Percentiles rank a stretch among this genome's conserved stretches.
These are phyloP conservation scores for Prionace glauca DNA, from an alignment of 2,797 vertebrate species.

Conservation along the genomic window DNA sequence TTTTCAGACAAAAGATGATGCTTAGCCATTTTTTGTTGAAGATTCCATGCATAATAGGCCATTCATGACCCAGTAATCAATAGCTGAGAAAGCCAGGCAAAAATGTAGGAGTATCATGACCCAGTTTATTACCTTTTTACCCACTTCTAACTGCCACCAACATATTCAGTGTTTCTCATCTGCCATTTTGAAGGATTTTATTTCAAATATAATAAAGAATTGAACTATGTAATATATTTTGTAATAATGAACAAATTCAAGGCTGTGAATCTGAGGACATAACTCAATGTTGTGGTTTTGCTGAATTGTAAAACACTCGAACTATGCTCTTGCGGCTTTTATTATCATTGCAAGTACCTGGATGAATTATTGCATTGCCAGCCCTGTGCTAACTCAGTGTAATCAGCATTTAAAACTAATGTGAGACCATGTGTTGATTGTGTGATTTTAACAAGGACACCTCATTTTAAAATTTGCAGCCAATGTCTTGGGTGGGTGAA, in stretches of 20 bases:
- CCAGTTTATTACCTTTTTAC: neutral
- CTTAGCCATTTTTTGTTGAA: too few relatives aligned
- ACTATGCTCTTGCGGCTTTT: conserved; percentile 6
- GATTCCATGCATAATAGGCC: too few relatives aligned
- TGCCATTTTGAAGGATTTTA: neutral
- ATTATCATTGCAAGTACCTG: neutral
- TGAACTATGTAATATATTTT: neutral
- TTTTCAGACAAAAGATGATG: too few relatives aligned
- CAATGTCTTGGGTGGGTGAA: neutral
- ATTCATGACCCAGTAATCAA: neutral
- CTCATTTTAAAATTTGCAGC: conserved; percentile 27
- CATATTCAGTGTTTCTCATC: neutral
- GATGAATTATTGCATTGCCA: neutral
- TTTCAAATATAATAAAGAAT: neutral
- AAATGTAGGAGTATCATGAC: neutral
- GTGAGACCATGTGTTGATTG: neutral
- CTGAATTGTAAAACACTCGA: neutral
- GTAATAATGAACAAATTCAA: neutral
- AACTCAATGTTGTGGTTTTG: neutral
- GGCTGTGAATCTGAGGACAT: neutral
- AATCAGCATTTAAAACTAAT: conserved; percentile 6
- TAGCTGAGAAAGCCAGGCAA: neutral
- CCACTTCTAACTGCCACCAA: neutral
- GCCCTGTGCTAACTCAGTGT: neutral
- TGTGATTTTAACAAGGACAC: conserved; percentile 13